Evolutionary conservation across 2,113 vertebrate species (phyloP).

Genomic region (Osmerus mordax): DNA sequence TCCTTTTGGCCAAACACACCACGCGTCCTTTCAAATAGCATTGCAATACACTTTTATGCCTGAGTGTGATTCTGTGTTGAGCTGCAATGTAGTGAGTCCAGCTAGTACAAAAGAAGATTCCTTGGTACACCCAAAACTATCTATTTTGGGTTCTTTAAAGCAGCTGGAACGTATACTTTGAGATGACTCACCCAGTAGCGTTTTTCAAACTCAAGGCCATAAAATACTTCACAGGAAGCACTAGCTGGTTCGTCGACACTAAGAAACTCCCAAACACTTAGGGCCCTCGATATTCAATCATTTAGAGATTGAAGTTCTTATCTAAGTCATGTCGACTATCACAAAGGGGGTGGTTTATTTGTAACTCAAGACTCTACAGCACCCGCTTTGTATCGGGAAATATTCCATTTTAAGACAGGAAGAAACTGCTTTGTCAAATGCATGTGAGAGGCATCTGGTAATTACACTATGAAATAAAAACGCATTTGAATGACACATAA

Average conservation of each 20-base stretch:
- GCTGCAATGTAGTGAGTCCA: too few species aligned
- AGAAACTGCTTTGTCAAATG: background rate
- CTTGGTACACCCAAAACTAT: background rate
- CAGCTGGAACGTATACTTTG: background rate
- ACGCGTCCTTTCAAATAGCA: too few species aligned
- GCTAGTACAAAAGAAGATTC: too few species aligned
- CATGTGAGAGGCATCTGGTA: background rate
- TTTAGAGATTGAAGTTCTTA: background rate
- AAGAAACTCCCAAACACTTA: background rate
- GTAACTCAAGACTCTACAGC: background rate
- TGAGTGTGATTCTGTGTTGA: too few species aligned
- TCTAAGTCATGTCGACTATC: background rate
- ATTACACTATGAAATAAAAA: background rate
- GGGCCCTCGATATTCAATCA: background rate
- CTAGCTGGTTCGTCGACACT: background rate
- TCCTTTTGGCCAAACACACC: too few species aligned
- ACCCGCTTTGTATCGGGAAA: background rate
- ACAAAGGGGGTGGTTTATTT: background rate
- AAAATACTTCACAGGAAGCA: background rate
- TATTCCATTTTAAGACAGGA: background rate
- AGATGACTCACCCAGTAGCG: background rate
- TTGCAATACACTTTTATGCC: too few species aligned
- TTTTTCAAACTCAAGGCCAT: conserved; percentile 4
- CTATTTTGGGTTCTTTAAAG: background rate
- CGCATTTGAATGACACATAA: background rate